Evolutionary conservation across 2,888 invertebrate species (phyloP), one percentile per base, ranked within the genome.

Genomic region (Eupithecia subfuscata): DNA sequence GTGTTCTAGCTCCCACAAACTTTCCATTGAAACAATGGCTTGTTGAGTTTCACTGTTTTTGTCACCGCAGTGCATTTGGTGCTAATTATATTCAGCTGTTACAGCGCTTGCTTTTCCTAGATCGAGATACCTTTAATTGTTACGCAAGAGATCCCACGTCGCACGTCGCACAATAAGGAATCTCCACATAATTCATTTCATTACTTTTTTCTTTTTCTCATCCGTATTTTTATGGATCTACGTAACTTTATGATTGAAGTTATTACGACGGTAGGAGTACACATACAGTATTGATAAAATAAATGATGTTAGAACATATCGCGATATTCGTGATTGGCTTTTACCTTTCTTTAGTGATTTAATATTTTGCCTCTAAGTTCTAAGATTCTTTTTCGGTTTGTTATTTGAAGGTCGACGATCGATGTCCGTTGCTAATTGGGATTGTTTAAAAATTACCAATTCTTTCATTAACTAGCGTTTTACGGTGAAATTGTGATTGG

Each of bases 11-110:
- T 92, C 94, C 89, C 94, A 94, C 92, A 89, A 90, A 92, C 93
- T 93, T 93, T 93, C 91, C 88, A 89, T 82, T 77, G 81, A 89
- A 85, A 94, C 94, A 95, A 95, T 94, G 80, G 90, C 82, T 88
- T 86, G 90, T 91, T 90, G 86, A 83, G 90, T 94, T 94, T 95
- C 94, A 92, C 94, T 93, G 90, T 92, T 94, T 94, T 94, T 94
- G 92, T 92, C 92, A 92, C 89, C 85, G 81, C 85, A 85, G 82
- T 83, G 85, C 83, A 86, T 84, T 85, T 83, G 81, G 84, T 84
- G 85, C 86, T 90, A 92, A 93, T 93, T 92, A 89, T 85, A 87
- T 85, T 81, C 83, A 86, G 86, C 87, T 83, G 84, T 84, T 76
- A 82, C 84, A 84, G 86, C 85, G 88, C 83, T 83, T 81, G 83